A percentile compares a stretch with the other conserved stretches of the same genome.
Conservation (phyloP, 2,888 invertebrate species). For the Chrysolina americana region DNA sequence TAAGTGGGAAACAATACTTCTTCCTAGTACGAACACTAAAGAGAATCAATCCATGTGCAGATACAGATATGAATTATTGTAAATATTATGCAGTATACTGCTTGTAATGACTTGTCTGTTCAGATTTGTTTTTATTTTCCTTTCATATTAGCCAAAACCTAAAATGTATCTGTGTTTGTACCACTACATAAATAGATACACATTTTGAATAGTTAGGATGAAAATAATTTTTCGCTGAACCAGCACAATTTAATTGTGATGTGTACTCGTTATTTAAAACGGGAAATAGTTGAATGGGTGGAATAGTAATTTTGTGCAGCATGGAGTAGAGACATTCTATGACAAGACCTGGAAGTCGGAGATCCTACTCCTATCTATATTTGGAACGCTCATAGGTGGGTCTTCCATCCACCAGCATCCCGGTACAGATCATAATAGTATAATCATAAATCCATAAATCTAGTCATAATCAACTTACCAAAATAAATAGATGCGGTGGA, state of each 20-base stretch:
- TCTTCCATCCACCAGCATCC: neutral
- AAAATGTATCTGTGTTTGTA: too few relatives aligned
- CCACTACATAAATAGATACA: too few relatives aligned
- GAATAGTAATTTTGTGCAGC: neutral
- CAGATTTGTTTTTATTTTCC: too few relatives aligned
- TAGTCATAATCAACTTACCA: neutral
- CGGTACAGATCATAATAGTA: neutral
- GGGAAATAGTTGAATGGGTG: neutral
- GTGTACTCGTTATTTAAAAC: neutral
- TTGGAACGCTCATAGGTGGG: neutral
- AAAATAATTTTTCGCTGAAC: neutral
- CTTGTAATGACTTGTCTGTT: too few relatives aligned
- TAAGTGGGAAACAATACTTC: too few relatives aligned
- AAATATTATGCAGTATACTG: too few relatives aligned
- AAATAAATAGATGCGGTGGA: constrained; percentile 5
- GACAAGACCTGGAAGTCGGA: neutral
- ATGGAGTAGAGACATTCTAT: neutral
- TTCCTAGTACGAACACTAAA: too few relatives aligned
- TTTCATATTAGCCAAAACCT: too few relatives aligned
- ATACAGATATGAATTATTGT: too few relatives aligned
- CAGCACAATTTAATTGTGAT: neutral
- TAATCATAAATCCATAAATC: constrained; percentile 16
- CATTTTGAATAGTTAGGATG: too few relatives aligned
- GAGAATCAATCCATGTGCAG: too few relatives aligned
- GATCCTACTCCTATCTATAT: neutral